A percentile compares a stretch with the other conserved stretches of the same genome.
phyloP scores from a whole-genome alignment of 2,797 vertebrate genomes.

The Crypturellus tataupa region DNA sequence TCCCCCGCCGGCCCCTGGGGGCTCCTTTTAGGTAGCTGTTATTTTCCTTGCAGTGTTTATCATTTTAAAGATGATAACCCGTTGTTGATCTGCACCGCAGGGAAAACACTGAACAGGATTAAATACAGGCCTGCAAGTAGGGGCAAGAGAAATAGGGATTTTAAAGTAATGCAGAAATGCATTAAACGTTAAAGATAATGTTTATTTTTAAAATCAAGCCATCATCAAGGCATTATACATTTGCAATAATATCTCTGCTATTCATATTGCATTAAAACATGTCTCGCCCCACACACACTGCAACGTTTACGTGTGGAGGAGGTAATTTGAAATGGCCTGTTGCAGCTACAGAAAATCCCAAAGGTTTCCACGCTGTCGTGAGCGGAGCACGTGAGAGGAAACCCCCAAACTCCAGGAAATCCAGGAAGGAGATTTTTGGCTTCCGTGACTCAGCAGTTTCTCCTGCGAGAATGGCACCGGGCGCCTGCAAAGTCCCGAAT shows the following conservation, averaged over 20 bases:
- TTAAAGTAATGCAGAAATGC: not conserved
- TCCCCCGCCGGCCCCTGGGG: not conserved
- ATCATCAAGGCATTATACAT: not conserved
- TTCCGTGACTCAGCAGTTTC: not conserved
- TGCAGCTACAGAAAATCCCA: not conserved
- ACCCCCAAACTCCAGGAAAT: no score
- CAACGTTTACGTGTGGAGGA: no score
- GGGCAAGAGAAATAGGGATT: no score
- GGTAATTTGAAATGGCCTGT: no score
- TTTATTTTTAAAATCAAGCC: not conserved
- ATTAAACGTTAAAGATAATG: not conserved
- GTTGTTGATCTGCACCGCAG: not conserved
- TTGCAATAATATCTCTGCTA: not conserved
- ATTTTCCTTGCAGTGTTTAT: not conserved
- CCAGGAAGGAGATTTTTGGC: not conserved
- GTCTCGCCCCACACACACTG: no score
- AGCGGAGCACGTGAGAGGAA: not conserved
- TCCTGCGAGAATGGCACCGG: not conserved
- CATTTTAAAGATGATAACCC: constrained; percentile 20
- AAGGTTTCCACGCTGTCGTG: not conserved
- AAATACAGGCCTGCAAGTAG: no score
- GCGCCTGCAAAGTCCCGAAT: not conserved
- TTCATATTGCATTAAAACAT: not conserved
- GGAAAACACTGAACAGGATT: not conserved
- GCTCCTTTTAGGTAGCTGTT: constrained; percentile 22